Base-by-base conservation (phyloP, 2,888 invertebrate species). In the Phortica okadai region DNA sequence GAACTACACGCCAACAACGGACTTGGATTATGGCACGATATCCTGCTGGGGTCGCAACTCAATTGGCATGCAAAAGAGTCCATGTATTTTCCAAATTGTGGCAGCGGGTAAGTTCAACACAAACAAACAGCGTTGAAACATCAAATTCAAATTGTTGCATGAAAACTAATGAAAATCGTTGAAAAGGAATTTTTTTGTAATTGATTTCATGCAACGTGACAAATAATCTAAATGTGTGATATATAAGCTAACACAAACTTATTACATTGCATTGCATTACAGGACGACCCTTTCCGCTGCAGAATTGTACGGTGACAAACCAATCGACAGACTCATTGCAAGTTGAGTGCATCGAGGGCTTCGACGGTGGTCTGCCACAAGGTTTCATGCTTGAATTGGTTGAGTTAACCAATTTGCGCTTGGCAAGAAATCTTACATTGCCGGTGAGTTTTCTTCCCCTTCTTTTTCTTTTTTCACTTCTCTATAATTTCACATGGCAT, bases 301-400 rank as follows among this genome's bases (percentile, higher is more conserved):
- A 95, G 89, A 97, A 97, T 92, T 97, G 97, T 91, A 94, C 96
- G n/a, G 94, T 97, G 50, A 95, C 95, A 76, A 97, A 97, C 92
- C 96, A 97, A 91, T 97, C 97, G 76, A 93, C 94, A 80, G 96
- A 97, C 89, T 95, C 96, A 0, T 90, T 97, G 77, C 95, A 95
- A 90, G 96, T 97, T 72, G 96, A 97, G 82, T 97, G 97, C 91
- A 93, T 95, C 75, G 97, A 97, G 91, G 96, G 96, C 86, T 97
- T 97, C 91, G 96, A 97, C 87, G 97, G 97, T 67, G 97, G 97
- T 10, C 93, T 97, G 69, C 97, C 97, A 4, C 97, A 97, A 92
- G 95, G 94, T 86, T 97, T 97, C 92, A 93, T 96, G 80, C 94
- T 96, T 94, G 96, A 96, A 90, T 92, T 96, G 74, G 93, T 96